Conservation (phyloP, 2,888 invertebrate species). For the Eupithecia subfuscata region DNA sequence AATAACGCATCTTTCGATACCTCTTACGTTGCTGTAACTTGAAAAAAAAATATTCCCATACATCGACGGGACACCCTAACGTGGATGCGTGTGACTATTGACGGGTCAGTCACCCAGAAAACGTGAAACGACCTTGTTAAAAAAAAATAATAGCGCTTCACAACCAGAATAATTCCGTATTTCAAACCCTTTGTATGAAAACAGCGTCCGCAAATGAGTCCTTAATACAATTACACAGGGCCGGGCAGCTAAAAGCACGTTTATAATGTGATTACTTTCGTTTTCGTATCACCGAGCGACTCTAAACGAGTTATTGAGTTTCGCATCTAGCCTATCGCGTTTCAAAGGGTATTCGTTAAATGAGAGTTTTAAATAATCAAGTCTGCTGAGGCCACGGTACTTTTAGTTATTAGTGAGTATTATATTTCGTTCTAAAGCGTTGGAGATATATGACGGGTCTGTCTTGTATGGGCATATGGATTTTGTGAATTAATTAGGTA, state of each 20-base stretch:
- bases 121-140: background rate
- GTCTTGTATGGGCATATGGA: too few relatives aligned
- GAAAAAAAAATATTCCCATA: too few relatives aligned
- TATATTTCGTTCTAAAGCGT: too few relatives aligned
- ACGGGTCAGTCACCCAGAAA: too few relatives aligned
- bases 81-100: too few relatives aligned
- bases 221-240: slow-evolving; percentile 62
- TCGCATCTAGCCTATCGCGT: slow-evolving; percentile 50
- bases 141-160: background rate
- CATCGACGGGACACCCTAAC: too few relatives aligned
- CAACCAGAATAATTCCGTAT: background rate
- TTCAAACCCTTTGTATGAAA: slow-evolving; percentile 8
- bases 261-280: slow-evolving; percentile 69
- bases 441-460: too few relatives aligned
- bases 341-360: slow-evolving; percentile 50
- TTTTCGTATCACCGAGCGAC: slow-evolving; percentile 58
- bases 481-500: too few relatives aligned
- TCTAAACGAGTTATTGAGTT: slow-evolving; percentile 66
- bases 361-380: slow-evolving; percentile 14
- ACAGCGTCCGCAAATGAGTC: slow-evolving; percentile 17
- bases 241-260: slow-evolving; percentile 67
- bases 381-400: background rate
- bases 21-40: too few relatives aligned
- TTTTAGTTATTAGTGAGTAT: background rate
- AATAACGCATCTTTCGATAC: too few relatives aligned